A percentile compares a stretch with the other conserved stretches of the same genome.
Evolutionary conservation across 1,140 invertebrate genomes (phyloP).

Genomic region (Rhynchophorus ferrugineus): DNA sequence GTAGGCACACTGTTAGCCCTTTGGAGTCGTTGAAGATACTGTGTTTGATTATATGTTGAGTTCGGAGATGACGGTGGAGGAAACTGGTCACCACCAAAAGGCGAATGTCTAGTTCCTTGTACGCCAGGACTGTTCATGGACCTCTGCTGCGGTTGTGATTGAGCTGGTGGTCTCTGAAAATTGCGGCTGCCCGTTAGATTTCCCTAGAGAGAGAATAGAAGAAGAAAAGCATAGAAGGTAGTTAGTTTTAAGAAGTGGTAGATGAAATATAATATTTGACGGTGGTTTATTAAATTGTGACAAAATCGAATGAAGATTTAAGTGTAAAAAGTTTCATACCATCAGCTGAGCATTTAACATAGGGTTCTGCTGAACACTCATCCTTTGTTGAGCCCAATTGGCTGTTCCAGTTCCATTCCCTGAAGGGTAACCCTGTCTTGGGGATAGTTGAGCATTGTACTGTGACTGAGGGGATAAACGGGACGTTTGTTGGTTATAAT

Average conservation of each 20-base stretch:
- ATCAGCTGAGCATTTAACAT: slow-evolving; percentile 72
- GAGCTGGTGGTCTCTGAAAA: slow-evolving; percentile 36
- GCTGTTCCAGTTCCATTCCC: slow-evolving; percentile 15
- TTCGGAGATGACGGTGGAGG: slow-evolving; percentile 50
- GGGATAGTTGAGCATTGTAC: slow-evolving; percentile 36
- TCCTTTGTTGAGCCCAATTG: slow-evolving; percentile 31
- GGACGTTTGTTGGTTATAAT: slow-evolving; percentile 29
- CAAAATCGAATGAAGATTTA: too few species aligned
- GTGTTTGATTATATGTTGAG: slow-evolving; percentile 44
- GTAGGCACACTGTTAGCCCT: slow-evolving; percentile 56
- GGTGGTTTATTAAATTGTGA: too few species aligned
- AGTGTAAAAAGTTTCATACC: too few species aligned
- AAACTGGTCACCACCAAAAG: slow-evolving; percentile 49
- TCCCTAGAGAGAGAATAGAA: slow-evolving; percentile 15
- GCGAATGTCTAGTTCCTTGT: slow-evolving; percentile 45
- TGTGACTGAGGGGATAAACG: slow-evolving; percentile 34
- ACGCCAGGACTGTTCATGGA: slow-evolving; percentile 32
- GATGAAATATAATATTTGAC: background rate
- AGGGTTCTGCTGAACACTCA: slow-evolving; percentile 60
- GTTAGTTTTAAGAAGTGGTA: background rate
- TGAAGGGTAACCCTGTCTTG: slow-evolving; percentile 32
- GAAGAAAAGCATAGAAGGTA: slow-evolving; percentile 2
- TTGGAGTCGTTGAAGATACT: slow-evolving; percentile 53
- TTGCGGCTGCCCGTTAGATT: slow-evolving; percentile 22
- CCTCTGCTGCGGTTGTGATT: slow-evolving; percentile 32